Evolutionary conservation across 1,140 invertebrate species (phyloP), one percentile per base, ranked within the genome.

Genomic region (Megalopta genalis): DNA sequence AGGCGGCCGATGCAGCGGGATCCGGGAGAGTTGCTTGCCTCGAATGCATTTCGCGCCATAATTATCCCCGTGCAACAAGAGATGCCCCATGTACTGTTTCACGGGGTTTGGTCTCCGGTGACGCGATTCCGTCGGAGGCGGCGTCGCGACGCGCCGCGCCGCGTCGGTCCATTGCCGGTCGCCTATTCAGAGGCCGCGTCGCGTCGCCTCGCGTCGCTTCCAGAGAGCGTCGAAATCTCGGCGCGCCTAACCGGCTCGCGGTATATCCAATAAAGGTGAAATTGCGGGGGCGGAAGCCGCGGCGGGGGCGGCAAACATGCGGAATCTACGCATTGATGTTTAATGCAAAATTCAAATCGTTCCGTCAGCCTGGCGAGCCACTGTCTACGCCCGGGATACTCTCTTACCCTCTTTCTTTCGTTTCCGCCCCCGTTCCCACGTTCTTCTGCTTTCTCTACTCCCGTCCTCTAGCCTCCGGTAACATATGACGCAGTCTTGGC

Each of bases 341-440:
- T 91, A 90, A 91, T 91, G 90, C 89, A 91, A 91, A 89, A 90
- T 91, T 90, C 89, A 91, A 90, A 91, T 91, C 84, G 87, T 85
- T 65, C 81, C 65, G 59, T 64, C 65, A 64, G 49, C 78, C 18
- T 14, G 25, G 25, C 49, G 49, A 49, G 21, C 63, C 54, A 23
- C 63, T 27, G 62, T 37, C 64, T 46, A 46, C 59, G 60, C 67
- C 42, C 37, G 4, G 12, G 5, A 64, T 57, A 76, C 27, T 76
- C 66, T 49, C 81, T 63, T 69, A 16, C 16, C 14, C 73, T 62
- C 54, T 76, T 66, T 77, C 54, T 25, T 49, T 66, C 39, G 37
- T 42, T 57, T 21, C 18, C 5, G 25, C 2, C 57, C n/a, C 16
- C 49, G 3, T 16, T 54, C 23, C 52, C 18, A 27, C 27, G 12